These are phyloP conservation scores for Perdita meconis DNA, from an alignment of 2,888 invertebrate genomes.

Conservation along the genomic window DNA sequence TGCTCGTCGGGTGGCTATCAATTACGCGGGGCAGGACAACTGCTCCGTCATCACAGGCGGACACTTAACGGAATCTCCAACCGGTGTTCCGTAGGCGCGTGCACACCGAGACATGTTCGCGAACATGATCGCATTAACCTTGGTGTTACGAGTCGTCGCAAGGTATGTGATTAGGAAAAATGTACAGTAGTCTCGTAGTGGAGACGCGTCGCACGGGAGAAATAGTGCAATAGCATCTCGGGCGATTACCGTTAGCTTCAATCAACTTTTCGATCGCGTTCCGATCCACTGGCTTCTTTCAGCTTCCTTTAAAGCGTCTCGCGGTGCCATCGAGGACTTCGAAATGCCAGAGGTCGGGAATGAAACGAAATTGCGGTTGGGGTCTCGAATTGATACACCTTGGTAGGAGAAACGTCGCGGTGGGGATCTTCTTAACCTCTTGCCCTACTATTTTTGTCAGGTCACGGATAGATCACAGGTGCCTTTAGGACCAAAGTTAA, in stretches of 20 bases:
- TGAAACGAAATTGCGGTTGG: background rate
- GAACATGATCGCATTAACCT: constrained; percentile 37
- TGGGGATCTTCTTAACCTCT: too few species aligned
- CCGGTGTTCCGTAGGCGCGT: constrained; percentile 14
- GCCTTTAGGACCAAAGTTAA: too few species aligned
- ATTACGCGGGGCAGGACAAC: constrained; percentile 51
- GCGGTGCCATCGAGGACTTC: background rate
- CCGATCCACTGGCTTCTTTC: constrained; percentile 3
- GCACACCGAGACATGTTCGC: constrained; percentile 13
- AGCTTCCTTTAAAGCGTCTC: constrained; percentile 4
- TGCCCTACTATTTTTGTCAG: too few species aligned
- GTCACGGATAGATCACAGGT: too few species aligned
- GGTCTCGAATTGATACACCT: background rate
- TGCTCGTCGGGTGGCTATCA: constrained; percentile 31
- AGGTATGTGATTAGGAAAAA: constrained; percentile 30
- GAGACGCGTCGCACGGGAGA: constrained; percentile 4
- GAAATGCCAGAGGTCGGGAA: constrained; percentile 7
- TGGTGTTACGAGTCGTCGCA: constrained; percentile 10
- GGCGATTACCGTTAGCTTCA: constrained; percentile 22
- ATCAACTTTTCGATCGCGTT: constrained; percentile 17
- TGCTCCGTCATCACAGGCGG: background rate
- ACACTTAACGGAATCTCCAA: constrained; percentile 30
- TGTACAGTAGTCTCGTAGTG: background rate
- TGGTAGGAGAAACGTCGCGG: background rate
- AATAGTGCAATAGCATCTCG: constrained; percentile 14